These are phyloP conservation scores for Allolobophora icterica DNA, from an alignment of 2,888 invertebrate species.

Conservation along the genomic window DNA sequence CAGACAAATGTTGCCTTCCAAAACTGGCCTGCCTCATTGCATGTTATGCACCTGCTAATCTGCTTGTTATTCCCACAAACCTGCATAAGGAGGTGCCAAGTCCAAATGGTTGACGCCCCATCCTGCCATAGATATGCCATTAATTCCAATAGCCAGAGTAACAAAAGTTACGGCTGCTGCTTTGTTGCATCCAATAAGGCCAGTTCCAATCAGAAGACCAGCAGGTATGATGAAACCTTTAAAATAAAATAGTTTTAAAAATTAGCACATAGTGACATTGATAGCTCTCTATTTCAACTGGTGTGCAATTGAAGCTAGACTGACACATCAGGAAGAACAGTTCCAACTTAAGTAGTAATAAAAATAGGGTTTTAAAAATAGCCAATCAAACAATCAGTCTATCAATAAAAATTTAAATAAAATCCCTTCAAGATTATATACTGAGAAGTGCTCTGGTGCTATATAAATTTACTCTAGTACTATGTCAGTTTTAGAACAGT, in stretches of 20 bases:
- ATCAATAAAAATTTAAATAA: too few relatives aligned
- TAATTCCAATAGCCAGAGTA: slow-evolving; percentile 50
- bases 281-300: background rate
- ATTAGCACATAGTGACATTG: background rate
- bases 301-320: background rate
- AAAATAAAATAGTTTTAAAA: background rate
- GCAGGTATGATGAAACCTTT: slow-evolving; percentile 77
- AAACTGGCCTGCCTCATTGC: too few relatives aligned
- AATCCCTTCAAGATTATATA: too few relatives aligned
- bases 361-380: too few relatives aligned
- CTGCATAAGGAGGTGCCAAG: slow-evolving; percentile 58
- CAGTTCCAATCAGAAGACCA: slow-evolving; percentile 80
- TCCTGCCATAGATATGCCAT: slow-evolving; percentile 50
- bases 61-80: slow-evolving; percentile 38
- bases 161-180: slow-evolving; percentile 49
- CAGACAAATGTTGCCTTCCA: too few relatives aligned
- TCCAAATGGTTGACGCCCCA: slow-evolving; percentile 60
- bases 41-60: too few relatives aligned
- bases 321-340: background rate
- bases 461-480: too few relatives aligned
- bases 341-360: background rate
- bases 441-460: too few relatives aligned
- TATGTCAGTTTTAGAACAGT: too few relatives aligned
- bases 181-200: slow-evolving; percentile 69
- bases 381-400: too few relatives aligned